A percentile compares a stretch with the other conserved stretches of the same genome.
Evolutionary conservation across 1,140 invertebrate species (phyloP).

Genomic region (Eubasilissa regina): DNA sequence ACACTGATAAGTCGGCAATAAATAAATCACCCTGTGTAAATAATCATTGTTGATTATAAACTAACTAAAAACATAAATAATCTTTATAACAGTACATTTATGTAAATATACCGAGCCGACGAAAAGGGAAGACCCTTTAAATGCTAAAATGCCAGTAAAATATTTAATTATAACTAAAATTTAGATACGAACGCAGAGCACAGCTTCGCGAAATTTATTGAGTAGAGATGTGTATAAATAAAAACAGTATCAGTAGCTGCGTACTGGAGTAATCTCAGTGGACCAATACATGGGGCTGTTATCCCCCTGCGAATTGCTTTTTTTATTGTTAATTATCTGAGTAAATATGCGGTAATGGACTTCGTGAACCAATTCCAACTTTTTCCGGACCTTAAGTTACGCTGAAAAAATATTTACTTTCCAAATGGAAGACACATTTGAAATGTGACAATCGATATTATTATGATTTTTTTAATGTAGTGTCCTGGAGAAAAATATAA

Average conservation of each 20-base stretch:
- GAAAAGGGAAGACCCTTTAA: background rate
- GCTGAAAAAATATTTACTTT: constrained; percentile 28
- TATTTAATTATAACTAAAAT: background rate
- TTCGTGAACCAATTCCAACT: constrained; percentile 33
- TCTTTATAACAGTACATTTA: background rate
- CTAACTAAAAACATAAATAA: background rate
- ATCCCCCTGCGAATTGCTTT: constrained; percentile 35
- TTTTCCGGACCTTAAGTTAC: constrained; percentile 22
- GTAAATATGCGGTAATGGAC: constrained; percentile 44
- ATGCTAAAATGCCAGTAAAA: background rate
- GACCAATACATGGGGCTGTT: constrained; percentile 27
- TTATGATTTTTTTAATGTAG: background rate
- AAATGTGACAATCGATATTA: constrained; percentile 17
- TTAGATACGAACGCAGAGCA: background rate
- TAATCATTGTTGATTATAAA: background rate
- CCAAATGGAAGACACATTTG: constrained; percentile 5
- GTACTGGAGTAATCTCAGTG: constrained; percentile 32
- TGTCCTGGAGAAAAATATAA: no score
- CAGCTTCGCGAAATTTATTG: constrained; percentile 15
- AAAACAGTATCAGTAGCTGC: constrained; percentile 2
- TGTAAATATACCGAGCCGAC: background rate
- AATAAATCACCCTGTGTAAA: background rate
- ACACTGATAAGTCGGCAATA: background rate
- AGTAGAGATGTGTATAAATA: constrained; percentile 16
- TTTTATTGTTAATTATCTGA: constrained; percentile 45